Percentiles rank a stretch among this genome's conserved stretches.
phyloP scores from a whole-genome alignment of 2,888 invertebrate species.

The Morinoia aosen region DNA sequence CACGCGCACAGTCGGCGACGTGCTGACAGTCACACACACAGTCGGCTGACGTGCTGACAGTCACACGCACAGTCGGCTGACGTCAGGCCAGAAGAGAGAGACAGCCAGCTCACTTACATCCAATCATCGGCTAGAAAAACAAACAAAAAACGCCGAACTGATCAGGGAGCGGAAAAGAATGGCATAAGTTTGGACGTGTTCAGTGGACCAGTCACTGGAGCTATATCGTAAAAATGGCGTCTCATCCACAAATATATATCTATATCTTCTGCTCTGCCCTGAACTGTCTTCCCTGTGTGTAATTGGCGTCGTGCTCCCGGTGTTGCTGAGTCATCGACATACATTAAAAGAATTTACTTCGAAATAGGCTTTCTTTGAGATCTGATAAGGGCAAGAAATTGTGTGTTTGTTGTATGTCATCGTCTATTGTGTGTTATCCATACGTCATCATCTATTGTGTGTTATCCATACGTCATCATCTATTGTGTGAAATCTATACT shows the following conservation, averaged over 20 bases:
- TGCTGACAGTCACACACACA: no score
- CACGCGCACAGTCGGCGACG: no score
- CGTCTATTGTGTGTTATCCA: no score
- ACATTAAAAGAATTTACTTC: not conserved
- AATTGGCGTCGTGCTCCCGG: not conserved
- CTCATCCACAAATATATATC: not conserved
- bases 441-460: no score
- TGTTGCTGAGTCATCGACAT: not conserved
- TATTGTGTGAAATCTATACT: no score
- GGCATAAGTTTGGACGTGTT: conserved; percentile 35
- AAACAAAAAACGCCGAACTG: not conserved
- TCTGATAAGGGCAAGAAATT: no score
- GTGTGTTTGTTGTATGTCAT: no score
- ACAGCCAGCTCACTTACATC: not conserved
- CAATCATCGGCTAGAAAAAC: not conserved
- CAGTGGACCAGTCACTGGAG: not conserved
- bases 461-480: no score
- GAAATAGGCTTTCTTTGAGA: no score
- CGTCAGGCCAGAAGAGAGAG: not conserved
- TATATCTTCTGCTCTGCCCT: not conserved
- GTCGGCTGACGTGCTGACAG: no score
- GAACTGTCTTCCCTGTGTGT: not conserved
- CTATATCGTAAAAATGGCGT: not conserved
- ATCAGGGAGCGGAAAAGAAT: conserved; percentile 49
- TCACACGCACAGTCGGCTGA: no score